phyloP scores from a whole-genome alignment of 2,797 vertebrate species.

The Dryobates pubescens region DNA sequence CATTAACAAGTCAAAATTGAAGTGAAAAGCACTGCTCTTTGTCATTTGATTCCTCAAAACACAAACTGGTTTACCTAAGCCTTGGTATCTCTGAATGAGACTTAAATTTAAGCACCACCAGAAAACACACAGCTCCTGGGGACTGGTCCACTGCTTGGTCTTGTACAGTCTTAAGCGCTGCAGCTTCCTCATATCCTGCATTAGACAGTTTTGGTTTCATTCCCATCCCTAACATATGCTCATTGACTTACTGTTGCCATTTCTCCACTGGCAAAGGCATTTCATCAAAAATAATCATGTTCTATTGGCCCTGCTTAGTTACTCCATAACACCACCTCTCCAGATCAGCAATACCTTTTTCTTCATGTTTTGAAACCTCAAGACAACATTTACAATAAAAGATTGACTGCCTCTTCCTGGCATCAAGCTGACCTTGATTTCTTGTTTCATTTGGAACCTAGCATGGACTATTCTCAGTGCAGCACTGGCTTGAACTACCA shows the following conservation, averaged over 20 bases:
- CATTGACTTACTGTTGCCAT: constrained; percentile 18
- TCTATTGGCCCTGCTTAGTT: background rate
- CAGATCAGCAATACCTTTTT: background rate
- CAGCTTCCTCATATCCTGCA: constrained; percentile 16
- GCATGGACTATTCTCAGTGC: background rate
- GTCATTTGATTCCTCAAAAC: background rate
- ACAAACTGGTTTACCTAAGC: background rate
- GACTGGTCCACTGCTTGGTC: background rate
- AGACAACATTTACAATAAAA: accelerated
- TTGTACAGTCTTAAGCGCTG: background rate
- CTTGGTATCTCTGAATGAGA: background rate
- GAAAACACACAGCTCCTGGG: background rate
- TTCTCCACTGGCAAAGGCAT: constrained; percentile 3
- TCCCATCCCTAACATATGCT: constrained; percentile 48
- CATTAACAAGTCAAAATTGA: background rate
- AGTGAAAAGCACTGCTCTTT: background rate
- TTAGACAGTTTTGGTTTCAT: background rate
- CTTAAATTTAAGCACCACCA: background rate
- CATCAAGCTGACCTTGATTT: constrained; percentile 1
- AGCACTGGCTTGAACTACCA: constrained; percentile 1
- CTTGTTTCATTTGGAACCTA: background rate
- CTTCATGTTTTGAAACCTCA: accelerated
- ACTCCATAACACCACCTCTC: accelerated
- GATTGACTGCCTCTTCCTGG: background rate
- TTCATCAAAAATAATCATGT: background rate